phyloP scores from a whole-genome alignment of 2,797 vertebrate genomes.

The Gadopsis marmoratus region DNA sequence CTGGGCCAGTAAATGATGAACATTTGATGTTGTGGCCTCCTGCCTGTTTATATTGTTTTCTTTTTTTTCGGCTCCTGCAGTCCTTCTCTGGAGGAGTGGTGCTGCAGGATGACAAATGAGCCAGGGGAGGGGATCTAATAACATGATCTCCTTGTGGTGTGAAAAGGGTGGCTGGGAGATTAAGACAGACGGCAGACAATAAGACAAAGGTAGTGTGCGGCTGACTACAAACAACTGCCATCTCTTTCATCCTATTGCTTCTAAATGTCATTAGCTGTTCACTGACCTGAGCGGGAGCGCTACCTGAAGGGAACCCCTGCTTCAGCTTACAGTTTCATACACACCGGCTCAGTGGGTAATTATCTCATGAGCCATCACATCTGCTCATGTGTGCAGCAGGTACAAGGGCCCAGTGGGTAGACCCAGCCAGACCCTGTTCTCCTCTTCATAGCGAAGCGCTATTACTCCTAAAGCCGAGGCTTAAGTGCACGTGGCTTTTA shows the following conservation, averaged over 20 bases:
- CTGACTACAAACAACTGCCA: constrained; percentile 77
- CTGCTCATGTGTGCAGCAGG: constrained; percentile 72
- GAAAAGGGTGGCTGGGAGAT: constrained; percentile 78
- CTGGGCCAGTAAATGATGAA: constrained; percentile 67
- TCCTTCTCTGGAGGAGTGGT: constrained; percentile 63
- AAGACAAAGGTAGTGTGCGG: constrained; percentile 76
- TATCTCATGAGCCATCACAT: constrained; percentile 76
- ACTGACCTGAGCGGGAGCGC: constrained; percentile 74
- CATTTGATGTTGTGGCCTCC: constrained; percentile 70
- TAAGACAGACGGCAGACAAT: constrained; percentile 82
- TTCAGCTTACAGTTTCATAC: constrained; percentile 70
- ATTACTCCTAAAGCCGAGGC: constrained; percentile 44
- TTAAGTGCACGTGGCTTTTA: constrained; percentile 55
- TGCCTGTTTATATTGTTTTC: constrained; percentile 71
- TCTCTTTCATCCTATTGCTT: constrained; percentile 78
- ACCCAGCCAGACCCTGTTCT: constrained; percentile 44
- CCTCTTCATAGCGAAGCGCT: constrained; percentile 40
- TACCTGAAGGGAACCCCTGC: constrained; percentile 79
- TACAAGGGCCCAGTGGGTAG: constrained; percentile 62
- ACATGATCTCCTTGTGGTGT: constrained; percentile 79
- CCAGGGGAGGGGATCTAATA: constrained; percentile 82
- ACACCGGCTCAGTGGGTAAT: constrained; percentile 77
- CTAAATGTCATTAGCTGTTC: constrained; percentile 83
- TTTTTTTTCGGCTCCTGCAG: constrained; percentile 61
- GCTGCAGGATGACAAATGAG: constrained; percentile 83